Evolutionary conservation across 2,888 invertebrate species (phyloP).

Genomic region (Dryococelus australis): DNA sequence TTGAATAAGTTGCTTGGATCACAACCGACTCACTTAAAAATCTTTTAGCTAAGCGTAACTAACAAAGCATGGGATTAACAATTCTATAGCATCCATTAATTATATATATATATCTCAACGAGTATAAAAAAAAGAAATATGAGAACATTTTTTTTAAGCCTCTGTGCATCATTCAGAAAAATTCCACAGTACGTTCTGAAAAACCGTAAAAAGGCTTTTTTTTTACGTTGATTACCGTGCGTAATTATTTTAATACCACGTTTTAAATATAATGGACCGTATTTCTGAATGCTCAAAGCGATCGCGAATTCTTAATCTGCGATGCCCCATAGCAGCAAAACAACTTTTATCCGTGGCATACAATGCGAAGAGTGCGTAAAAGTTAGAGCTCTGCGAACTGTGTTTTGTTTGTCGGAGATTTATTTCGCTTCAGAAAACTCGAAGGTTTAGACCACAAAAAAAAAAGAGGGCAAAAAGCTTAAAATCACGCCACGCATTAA

Average conservation of each 20-base stretch:
- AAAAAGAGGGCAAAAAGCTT: neutral
- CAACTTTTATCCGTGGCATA: neutral
- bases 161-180: too few species aligned
- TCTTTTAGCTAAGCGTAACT: too few species aligned
- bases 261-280: slow-evolving; percentile 13
- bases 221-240: neutral
- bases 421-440: neutral
- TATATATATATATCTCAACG: too few species aligned
- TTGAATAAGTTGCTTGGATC: too few species aligned
- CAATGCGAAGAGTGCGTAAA: neutral
- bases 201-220: neutral
- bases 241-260: slow-evolving; percentile 18
- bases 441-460: neutral
- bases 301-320: neutral
- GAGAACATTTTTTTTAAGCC: too few species aligned
- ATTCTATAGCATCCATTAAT: too few species aligned
- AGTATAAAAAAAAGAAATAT: too few species aligned
- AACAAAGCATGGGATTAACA: too few species aligned
- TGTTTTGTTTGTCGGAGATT: neutral
- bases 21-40: too few species aligned
- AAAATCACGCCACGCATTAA: slow-evolving; percentile 8
- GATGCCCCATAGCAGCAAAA: neutral
- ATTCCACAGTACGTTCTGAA: too few species aligned
- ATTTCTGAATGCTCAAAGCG: neutral
- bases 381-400: neutral